Conservation (phyloP, 2,888 invertebrate genomes). For the Diarsia dahlii region DNA sequence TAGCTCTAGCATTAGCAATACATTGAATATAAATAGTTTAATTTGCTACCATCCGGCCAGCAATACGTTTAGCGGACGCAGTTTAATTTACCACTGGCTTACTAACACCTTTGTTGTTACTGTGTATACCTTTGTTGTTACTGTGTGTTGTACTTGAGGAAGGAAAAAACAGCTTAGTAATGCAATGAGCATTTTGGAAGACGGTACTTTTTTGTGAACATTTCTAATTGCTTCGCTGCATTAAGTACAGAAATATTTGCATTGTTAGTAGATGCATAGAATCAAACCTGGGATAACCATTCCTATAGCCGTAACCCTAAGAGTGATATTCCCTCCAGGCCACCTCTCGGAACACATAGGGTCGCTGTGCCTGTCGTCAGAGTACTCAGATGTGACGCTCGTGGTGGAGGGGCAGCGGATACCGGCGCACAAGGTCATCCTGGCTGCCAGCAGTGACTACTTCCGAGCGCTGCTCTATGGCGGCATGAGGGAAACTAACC, state of each 20-base stretch:
- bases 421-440: slow-evolving; percentile 93
- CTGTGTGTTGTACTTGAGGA: neutral
- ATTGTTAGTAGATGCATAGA: neutral
- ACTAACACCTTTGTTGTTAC: neutral
- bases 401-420: slow-evolving; percentile 94
- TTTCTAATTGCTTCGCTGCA: too few relatives aligned
- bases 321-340: slow-evolving; percentile 74
- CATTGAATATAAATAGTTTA: slow-evolving; percentile 35
- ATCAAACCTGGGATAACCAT: neutral
- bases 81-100: neutral
- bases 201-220: neutral
- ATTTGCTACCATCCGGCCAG: slow-evolving; percentile 25
- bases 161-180: neutral
- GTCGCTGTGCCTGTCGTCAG: slow-evolving; percentile 95
- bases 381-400: slow-evolving; percentile 97
- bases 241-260: neutral
- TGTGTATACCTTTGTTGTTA: too few relatives aligned
- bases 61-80: neutral
- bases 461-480: slow-evolving; percentile 96
- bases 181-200: neutral
- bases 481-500: slow-evolving; percentile 94
- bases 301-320: neutral
- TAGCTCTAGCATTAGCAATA: slow-evolving; percentile 8
- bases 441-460: slow-evolving; percentile 99
- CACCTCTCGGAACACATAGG: slow-evolving; percentile 97